phyloP scores from a whole-genome alignment of 23 tunicate species.

The Botrylloides violaceus region DNA sequence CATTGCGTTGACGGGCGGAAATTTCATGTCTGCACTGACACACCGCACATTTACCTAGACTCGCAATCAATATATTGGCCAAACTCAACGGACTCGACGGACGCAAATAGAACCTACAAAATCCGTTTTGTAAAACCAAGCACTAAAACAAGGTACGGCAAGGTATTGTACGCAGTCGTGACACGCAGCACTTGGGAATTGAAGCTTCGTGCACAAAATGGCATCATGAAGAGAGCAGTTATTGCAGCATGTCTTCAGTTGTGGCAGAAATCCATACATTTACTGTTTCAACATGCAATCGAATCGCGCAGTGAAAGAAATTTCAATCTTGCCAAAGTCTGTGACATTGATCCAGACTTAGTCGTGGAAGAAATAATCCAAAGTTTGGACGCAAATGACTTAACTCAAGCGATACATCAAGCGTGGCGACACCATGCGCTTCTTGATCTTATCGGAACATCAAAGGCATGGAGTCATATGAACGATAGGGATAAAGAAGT shows the following conservation, averaged over 20 bases:
- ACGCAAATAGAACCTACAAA: background rate
- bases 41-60: constrained; percentile 8
- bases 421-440: constrained; percentile 3
- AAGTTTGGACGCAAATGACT: background rate
- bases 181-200: background rate
- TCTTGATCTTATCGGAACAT: background rate
- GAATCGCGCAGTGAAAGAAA: background rate
- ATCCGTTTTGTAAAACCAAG: constrained; percentile 3
- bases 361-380: background rate
- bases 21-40: background rate
- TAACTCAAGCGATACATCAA: background rate
- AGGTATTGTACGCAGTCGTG: constrained; percentile 13
- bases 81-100: background rate
- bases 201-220: constrained; percentile 10
- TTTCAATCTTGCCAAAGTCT: background rate
- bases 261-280: background rate
- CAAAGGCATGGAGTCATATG: constrained; percentile 13
- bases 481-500: constrained; percentile 4
- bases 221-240: background rate
- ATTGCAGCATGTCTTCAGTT: background rate
- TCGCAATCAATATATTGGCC: background rate
- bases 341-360: background rate
- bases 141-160: background rate
- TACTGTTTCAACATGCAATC: background rate
- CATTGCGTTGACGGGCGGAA: constrained; percentile 13